Base-by-base conservation (phyloP, 2,113 vertebrate genomes). In the Psilopogon haemacephalus region DNA sequence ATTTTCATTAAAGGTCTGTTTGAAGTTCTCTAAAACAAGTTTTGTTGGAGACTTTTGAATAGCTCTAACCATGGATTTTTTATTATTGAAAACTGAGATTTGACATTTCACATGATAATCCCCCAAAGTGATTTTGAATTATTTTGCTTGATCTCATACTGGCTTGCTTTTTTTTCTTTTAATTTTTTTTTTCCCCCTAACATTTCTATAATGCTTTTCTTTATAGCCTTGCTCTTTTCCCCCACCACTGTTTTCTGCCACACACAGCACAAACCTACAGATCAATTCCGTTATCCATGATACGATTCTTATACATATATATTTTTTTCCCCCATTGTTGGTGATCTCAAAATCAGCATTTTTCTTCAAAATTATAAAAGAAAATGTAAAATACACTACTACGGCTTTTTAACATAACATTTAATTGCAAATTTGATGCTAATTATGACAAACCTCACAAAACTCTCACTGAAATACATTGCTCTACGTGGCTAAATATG, bases 371-470 rank as follows among this genome's bases (percentile, higher is more conserved):
- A 89, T 64, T 2, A 63, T 87, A 64, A 58, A n/a, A 95, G 10
- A 79, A 28, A 90, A 85, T 81, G 86, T 56, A 65, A 90, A 74
- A 85, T 52, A 59, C n/a, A n/a, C n/a, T n/a, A n/a, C 33, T 93
- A 73, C n/a, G 85, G 9, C 19, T 77, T 6, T 82, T 94, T 93
- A 78, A 56, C 21, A 21, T 44, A 87, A 65, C 17, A 62, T 56
- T 80, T 77, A 60, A 82, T 64, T 55, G 14, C 80, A 48, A 90
- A 86, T 50, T n/a, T 67, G 1, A 4, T 33, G 80, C 69, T 79
- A 73, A 74, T 71, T 62, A 46, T 65, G 19, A 59, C 26, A 33
- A 35, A 3, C 1, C 11, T 46, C 27, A 40, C 21, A 68, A 69
- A 78, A 13, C 4, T 15, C 8, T 15, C 15, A 23, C 15, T 76